These are phyloP conservation scores for Paralvinella palmiformis DNA, from an alignment of 1,140 invertebrate genomes.

Conservation along the genomic window DNA sequence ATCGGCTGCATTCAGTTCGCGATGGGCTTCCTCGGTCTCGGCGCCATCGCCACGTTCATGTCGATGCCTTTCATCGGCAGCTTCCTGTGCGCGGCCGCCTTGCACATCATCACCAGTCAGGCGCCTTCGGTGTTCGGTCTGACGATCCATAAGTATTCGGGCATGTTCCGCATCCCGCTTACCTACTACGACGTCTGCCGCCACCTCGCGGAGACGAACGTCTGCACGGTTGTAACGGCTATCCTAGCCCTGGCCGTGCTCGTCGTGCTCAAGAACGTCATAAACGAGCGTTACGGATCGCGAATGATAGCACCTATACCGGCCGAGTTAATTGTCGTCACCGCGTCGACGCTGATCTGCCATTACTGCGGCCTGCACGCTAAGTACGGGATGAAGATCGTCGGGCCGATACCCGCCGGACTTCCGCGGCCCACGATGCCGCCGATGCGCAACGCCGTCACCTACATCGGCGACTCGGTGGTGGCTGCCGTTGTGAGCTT, in stretches of 20 bases:
- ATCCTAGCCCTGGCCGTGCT: constrained; percentile 63
- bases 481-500: constrained; percentile 84
- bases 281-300: constrained; percentile 64
- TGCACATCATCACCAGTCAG: constrained; percentile 19
- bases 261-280: constrained; percentile 67
- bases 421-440: constrained; percentile 6
- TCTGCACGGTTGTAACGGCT: constrained; percentile 59
- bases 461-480: constrained; percentile 55
- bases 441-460: neutral
- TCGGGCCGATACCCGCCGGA: constrained; percentile 6
- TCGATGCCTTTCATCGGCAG: constrained; percentile 16
- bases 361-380: constrained; percentile 27
- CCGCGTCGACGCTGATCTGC: constrained; percentile 30
- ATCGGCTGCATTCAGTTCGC: constrained; percentile 12
- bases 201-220: constrained; percentile 37
- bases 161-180: constrained; percentile 11
- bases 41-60: constrained; percentile 17
- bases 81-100: constrained; percentile 14
- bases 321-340: constrained; percentile 65
- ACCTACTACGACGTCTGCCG: constrained; percentile 35
- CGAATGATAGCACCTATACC: constrained; percentile 66
- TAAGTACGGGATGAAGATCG: neutral
- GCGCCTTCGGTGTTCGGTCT: constrained; percentile 16
- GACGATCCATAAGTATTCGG: constrained; percentile 1
- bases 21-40: constrained; percentile 8